Conservation (phyloP, 2,113 vertebrate species). For the Mirza zaza region DNA sequence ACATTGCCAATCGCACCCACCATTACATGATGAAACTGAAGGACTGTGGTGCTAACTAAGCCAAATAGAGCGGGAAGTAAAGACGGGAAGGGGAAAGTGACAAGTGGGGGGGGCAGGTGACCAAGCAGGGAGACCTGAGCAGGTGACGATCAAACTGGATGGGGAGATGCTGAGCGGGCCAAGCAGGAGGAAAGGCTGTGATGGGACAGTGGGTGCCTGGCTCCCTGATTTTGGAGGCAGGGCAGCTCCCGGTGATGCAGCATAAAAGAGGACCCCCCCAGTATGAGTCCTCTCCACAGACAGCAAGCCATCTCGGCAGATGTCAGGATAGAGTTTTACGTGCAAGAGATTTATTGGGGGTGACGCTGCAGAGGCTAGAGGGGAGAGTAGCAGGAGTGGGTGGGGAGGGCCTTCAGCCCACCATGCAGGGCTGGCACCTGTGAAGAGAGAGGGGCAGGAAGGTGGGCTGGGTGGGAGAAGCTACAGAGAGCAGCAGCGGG, state of each 20-base stretch:
- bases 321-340: background rate
- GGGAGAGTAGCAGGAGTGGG: background rate
- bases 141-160: too few relatives aligned
- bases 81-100: background rate
- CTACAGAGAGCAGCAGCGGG: background rate
- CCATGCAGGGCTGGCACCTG: background rate
- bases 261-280: background rate
- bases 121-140: background rate
- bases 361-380: background rate
- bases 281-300: background rate
- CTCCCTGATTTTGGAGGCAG: background rate
- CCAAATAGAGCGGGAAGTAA: background rate
- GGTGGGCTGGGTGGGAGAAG: background rate
- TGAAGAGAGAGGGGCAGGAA: background rate
- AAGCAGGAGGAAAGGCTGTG: background rate
- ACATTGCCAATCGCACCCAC: background rate
- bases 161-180: background rate
- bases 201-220: background rate
- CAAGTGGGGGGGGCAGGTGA: background rate
- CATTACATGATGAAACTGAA: background rate
- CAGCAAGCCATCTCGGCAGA: background rate
- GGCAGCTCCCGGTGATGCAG: background rate
- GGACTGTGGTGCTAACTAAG: background rate
- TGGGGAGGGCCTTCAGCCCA: background rate
- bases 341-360: background rate